phyloP scores from a whole-genome alignment of 2,797 vertebrate genomes.

The Apogon talboti region DNA sequence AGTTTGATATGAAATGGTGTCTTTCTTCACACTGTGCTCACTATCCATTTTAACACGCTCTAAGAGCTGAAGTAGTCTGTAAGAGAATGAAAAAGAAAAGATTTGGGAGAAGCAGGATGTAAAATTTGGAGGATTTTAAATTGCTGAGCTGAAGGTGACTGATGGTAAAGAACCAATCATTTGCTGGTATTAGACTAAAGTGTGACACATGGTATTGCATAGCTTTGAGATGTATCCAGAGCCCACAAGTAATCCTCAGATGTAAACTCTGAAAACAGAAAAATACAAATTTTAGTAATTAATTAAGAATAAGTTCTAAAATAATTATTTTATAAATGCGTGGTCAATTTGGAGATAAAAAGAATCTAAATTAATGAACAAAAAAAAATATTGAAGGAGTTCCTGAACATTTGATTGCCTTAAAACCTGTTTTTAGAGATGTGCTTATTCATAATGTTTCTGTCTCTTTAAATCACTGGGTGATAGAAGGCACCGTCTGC shows the following conservation, averaged over 20 bases:
- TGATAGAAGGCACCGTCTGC: constrained; percentile 15
- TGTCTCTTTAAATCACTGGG: constrained; percentile 14
- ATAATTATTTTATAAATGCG: too few species aligned
- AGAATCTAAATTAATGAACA: too few species aligned
- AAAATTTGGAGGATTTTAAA: neutral
- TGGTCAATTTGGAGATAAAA: neutral
- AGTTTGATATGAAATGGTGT: neutral
- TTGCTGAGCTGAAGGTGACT: too few species aligned
- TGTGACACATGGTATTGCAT: neutral
- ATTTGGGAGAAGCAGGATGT: neutral
- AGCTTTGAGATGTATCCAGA: neutral
- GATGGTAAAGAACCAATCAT: neutral
- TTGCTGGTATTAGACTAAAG: neutral
- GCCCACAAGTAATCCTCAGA: neutral
- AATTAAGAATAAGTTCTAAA: too few species aligned
- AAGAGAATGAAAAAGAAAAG: neutral
- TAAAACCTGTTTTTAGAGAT: neutral
- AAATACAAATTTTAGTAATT: neutral
- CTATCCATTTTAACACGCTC: neutral
- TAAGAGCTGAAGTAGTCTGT: neutral
- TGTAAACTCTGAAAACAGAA: neutral
- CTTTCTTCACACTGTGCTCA: neutral
- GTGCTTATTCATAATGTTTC: constrained; percentile 10
- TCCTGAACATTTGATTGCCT: neutral
- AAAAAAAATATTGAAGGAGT: neutral